These are phyloP conservation scores for Drosophila cardini DNA, from an alignment of 1,140 invertebrate species.

Conservation along the genomic window DNA sequence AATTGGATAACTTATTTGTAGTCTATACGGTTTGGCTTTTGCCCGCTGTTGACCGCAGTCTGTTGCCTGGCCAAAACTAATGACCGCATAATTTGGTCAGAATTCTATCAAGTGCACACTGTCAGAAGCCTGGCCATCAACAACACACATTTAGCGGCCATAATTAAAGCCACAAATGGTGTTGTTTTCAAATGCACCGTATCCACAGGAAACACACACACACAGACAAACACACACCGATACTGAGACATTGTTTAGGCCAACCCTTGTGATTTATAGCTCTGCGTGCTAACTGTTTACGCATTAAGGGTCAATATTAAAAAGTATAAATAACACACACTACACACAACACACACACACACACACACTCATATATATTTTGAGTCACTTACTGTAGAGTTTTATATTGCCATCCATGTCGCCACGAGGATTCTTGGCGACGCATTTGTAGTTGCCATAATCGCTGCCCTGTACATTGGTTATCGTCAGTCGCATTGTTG, in stretches of 20 bases:
- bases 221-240: slow-evolving; percentile 14
- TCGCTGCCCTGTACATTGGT: slow-evolving; percentile 90
- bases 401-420: slow-evolving; percentile 96
- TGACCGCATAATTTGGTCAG: slow-evolving; percentile 32
- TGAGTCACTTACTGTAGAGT: slow-evolving; percentile 94
- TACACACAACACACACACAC: slow-evolving; percentile 30
- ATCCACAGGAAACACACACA: not conserved
- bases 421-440: slow-evolving; percentile 96
- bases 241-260: slow-evolving; percentile 16
- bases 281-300: slow-evolving; percentile 10
- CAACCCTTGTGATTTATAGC: slow-evolving; percentile 53
- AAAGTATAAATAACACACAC: slow-evolving; percentile 66
- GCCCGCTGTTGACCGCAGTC: not conserved
- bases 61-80: slow-evolving; percentile 18
- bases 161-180: slow-evolving; percentile 74
- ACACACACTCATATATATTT: not conserved
- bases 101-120: slow-evolving; percentile 17
- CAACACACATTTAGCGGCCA: slow-evolving; percentile 37
- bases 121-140: slow-evolving; percentile 39
- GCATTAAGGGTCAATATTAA: slow-evolving; percentile 57
- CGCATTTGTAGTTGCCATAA: slow-evolving; percentile 95
- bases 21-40: not conserved
- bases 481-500: slow-evolving; percentile 92
- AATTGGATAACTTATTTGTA: not conserved
- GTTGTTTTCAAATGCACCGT: slow-evolving; percentile 57